Evolutionary conservation across 2,888 invertebrate species (phyloP).

Genomic region (Mythimna vitellina): DNA sequence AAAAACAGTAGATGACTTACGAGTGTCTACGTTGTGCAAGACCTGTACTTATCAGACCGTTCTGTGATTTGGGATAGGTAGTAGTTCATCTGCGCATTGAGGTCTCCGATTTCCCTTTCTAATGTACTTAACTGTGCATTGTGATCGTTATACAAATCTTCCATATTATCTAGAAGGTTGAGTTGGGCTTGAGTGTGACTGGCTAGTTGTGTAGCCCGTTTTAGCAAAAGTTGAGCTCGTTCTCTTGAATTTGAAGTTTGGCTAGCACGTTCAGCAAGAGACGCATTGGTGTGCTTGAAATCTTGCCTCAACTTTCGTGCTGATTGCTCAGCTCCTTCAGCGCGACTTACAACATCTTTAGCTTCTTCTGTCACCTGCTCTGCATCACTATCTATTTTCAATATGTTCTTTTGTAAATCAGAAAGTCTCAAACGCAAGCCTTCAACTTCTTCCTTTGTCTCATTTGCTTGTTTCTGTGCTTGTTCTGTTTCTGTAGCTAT

Average conservation of each 20-base stretch:
- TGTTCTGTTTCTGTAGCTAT: slow-evolving; percentile 95
- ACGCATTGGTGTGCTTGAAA: slow-evolving; percentile 93
- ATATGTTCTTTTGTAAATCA: slow-evolving; percentile 94
- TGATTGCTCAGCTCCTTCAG: slow-evolving; percentile 93
- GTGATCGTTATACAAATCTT: slow-evolving; percentile 92
- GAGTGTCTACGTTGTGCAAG: slow-evolving; percentile 86
- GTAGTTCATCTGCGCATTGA: slow-evolving; percentile 92
- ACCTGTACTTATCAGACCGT: slow-evolving; percentile 91
- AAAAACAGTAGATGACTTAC: not conserved
- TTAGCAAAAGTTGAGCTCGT: slow-evolving; percentile 94
- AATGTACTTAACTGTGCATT: slow-evolving; percentile 91
- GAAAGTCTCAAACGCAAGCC: slow-evolving; percentile 93
- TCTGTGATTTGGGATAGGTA: slow-evolving; percentile 92
- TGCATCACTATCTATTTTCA: slow-evolving; percentile 95
- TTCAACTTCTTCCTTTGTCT: slow-evolving; percentile 94
- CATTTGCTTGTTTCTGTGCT: slow-evolving; percentile 95
- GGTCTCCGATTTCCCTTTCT: slow-evolving; percentile 91
- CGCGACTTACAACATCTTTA: slow-evolving; percentile 93
- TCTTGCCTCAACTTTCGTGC: slow-evolving; percentile 91
- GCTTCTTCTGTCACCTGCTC: slow-evolving; percentile 95
- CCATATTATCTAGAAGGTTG: slow-evolving; percentile 93
- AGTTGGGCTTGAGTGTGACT: slow-evolving; percentile 94
- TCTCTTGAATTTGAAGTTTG: slow-evolving; percentile 95
- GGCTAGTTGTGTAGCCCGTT: slow-evolving; percentile 95
- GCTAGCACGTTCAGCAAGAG: slow-evolving; percentile 93